These are phyloP conservation scores for Stomatorhinus ivindoensis DNA, from an alignment of 2,113 vertebrate genomes.

Conservation along the genomic window DNA sequence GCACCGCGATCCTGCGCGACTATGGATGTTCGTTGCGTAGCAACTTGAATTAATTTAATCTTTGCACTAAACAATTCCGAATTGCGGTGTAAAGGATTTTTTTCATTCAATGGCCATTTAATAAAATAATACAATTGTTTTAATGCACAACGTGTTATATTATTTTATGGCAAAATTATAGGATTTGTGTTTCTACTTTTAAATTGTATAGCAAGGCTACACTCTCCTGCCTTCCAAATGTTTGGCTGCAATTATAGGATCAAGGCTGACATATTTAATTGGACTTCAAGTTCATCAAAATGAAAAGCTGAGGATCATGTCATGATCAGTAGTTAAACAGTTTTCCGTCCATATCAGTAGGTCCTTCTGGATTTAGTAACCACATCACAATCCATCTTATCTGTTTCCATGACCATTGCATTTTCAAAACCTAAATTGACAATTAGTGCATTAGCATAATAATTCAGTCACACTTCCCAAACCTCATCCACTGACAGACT, in stretches of 20 bases:
- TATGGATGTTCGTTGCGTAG: conserved; percentile 37
- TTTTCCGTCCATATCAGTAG: neutral
- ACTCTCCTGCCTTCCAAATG: neutral
- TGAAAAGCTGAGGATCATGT: neutral
- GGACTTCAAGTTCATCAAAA: neutral
- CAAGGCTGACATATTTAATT: neutral
- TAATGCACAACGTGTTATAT: neutral
- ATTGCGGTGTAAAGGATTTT: neutral
- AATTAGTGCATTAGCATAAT: neutral
- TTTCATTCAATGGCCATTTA: neutral
- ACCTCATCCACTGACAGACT: neutral
- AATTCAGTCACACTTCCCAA: neutral
- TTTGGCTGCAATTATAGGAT: neutral
- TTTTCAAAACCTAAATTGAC: neutral
- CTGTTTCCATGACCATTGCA: neutral
- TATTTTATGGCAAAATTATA: neutral
- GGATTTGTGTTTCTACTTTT: neutral
- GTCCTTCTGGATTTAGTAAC: neutral
- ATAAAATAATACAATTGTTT: neutral
- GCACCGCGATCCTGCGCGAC: conserved; percentile 35
- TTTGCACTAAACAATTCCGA: neutral
- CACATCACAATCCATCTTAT: neutral
- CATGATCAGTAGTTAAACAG: neutral
- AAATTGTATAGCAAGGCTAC: neutral
- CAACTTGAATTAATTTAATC: conserved; percentile 26